Base-by-base conservation (phyloP, 2,797 vertebrate species). In the Geotrypetes seraphini region DNA sequence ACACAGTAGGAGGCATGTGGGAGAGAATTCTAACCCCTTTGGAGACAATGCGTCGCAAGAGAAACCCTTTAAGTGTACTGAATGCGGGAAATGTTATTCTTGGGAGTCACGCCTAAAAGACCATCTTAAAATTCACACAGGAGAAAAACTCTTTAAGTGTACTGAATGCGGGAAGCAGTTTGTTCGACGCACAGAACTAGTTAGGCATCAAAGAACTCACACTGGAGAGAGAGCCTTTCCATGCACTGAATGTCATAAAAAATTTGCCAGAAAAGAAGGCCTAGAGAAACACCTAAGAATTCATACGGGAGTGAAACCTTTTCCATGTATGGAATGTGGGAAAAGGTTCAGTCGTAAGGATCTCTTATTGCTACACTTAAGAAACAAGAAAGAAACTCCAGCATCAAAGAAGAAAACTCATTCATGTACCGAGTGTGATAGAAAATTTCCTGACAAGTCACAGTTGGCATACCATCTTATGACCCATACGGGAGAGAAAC, bases 141-240 rank as follows among this genome's bases (percentile, higher is more conserved):
- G n/a, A n/a, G n/a, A 51, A 25, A 68, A 65, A 36, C 58, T 55
- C 0, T 51, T 55, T 3, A 39, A 49, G 13, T 68, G 65, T 27
- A 37, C 12, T 0, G 58, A 60, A 16, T 67, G 64, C 4, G 60
- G 64, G 5, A 67, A 63, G 16, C 55, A 57, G 47, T 67, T 67
- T 10, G 61, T 50, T 33, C 57, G 64, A 43, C 38, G 44, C 14
- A 61, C 60, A 31, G 36, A 60, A 5, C 64, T 67, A 12, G 47
- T 43, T 0, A 33, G 52, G 27, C 64, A 67, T 10, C 54, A 47
- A 39, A 31, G 64, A 12, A 55, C 63, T 13, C 64, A 67, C 8
- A 67, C 64, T 0, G 64, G 64, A 13, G 64, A 67, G 47, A 67
- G 67, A 29, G 64, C 64, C 16, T 67, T 49, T 28, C 49, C 61